These are phyloP conservation scores for Eueremaeus valkanovi DNA, from an alignment of 2,888 invertebrate species.

Conservation along the genomic window DNA sequence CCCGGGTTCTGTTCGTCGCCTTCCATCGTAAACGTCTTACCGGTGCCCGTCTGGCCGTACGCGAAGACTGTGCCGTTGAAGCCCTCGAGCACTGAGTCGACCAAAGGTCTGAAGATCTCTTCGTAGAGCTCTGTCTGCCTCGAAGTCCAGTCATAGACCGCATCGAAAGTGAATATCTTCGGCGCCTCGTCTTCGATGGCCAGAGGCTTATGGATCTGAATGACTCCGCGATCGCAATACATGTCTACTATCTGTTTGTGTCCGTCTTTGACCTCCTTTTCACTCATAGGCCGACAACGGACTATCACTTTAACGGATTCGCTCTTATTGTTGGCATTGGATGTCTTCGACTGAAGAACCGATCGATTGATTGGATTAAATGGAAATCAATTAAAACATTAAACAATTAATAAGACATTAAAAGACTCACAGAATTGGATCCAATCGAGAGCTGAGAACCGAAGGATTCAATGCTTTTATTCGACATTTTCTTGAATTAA, in stretches of 20 bases:
- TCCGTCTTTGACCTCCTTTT: slow-evolving; percentile 72
- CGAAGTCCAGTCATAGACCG: slow-evolving; percentile 87
- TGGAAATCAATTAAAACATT: not conserved
- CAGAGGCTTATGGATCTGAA: slow-evolving; percentile 83
- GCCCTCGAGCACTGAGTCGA: slow-evolving; percentile 90
- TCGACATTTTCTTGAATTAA: slow-evolving; percentile 1
- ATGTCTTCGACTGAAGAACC: not conserved
- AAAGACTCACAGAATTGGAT: slow-evolving; percentile 16
- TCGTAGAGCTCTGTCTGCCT: slow-evolving; percentile 90
- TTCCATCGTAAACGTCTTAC: slow-evolving; percentile 82
- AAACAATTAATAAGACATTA: not conserved
- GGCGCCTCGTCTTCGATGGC: slow-evolving; percentile 57
- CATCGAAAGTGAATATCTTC: slow-evolving; percentile 95
- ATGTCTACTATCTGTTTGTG: slow-evolving; percentile 71
- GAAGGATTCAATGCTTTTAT: not conserved
- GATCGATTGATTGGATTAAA: not conserved
- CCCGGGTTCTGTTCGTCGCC: slow-evolving; percentile 67
- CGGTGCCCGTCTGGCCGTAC: slow-evolving; percentile 75
- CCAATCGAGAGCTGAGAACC: slow-evolving; percentile 4
- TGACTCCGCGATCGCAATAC: slow-evolving; percentile 76
- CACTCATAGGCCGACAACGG: slow-evolving; percentile 89
- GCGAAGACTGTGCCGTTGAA: slow-evolving; percentile 74
- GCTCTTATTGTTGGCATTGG: slow-evolving; percentile 37
- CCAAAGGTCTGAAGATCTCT: slow-evolving; percentile 89
- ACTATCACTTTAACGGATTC: slow-evolving; percentile 96